Conservation (phyloP, 2,888 invertebrate species). For the Nymphalis c-album region DNA sequence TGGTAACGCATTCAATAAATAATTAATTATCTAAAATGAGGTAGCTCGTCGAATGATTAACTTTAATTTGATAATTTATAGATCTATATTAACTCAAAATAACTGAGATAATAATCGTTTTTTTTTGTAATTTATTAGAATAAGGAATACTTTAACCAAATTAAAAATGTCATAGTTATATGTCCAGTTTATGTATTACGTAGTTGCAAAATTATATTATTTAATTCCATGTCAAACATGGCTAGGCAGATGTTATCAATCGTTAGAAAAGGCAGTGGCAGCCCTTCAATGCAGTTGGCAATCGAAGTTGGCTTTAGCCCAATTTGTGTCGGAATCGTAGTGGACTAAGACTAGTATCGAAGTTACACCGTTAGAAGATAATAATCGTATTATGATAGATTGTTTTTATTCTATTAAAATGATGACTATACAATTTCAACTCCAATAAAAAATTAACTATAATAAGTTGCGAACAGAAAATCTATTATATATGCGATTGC, state of each 20-base stretch:
- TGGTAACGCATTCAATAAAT: constrained; percentile 28
- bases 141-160: constrained; percentile 20
- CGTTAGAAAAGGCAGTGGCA: constrained; percentile 54
- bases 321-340: constrained; percentile 61
- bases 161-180: constrained; percentile 43
- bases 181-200: constrained; percentile 32
- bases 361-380: constrained; percentile 34
- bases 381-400: constrained; percentile 16
- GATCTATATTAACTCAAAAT: constrained; percentile 20
- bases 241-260: constrained; percentile 54
- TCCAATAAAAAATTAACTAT: neutral
- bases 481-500: constrained; percentile 44
- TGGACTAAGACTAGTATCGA: constrained; percentile 50
- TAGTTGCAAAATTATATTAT: constrained; percentile 33
- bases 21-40: constrained; percentile 25
- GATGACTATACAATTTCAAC: too few relatives aligned
- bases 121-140: constrained; percentile 55
- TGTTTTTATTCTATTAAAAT: too few relatives aligned
- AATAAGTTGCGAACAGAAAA: constrained; percentile 14
- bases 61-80: constrained; percentile 24
- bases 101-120: constrained; percentile 46
- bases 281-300: constrained; percentile 65
- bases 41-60: constrained; percentile 24
- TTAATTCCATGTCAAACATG: constrained; percentile 45
- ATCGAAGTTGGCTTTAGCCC: constrained; percentile 61